phyloP scores from a whole-genome alignment of 2,888 invertebrate species.

The Panopea generosa region DNA sequence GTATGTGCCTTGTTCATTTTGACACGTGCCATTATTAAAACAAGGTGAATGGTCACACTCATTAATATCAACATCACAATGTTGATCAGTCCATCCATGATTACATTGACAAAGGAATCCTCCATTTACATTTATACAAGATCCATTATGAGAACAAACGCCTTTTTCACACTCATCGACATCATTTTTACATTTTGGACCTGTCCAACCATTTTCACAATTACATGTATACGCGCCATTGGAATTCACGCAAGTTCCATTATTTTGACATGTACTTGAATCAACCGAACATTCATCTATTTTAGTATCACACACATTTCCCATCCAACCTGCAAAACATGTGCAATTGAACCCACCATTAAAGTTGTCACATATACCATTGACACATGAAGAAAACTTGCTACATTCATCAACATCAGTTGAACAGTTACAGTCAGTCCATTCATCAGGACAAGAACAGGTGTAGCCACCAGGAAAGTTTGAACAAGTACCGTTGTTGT shows the following conservation, averaged over 20 bases:
- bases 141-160: slow-evolving; percentile 6
- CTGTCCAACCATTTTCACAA: slow-evolving; percentile 4
- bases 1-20: slow-evolving; percentile 15
- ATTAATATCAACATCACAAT: slow-evolving; percentile 14
- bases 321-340: slow-evolving; percentile 29
- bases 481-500: slow-evolving; percentile 6
- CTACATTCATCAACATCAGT: slow-evolving; percentile 24
- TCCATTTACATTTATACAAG: slow-evolving; percentile 18
- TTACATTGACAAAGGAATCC: slow-evolving; percentile 7
- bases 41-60: slow-evolving; percentile 1
- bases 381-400: neutral
- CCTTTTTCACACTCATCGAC: slow-evolving; percentile 4
- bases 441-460: slow-evolving; percentile 12
- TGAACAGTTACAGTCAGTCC: slow-evolving; percentile 18
- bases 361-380: slow-evolving; percentile 1
- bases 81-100: slow-evolving; percentile 3
- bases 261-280: slow-evolving; percentile 21
- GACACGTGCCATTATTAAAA: slow-evolving; percentile 16
- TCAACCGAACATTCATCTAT: slow-evolving; percentile 36
- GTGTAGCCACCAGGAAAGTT: slow-evolving; percentile 17
- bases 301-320: slow-evolving; percentile 25
- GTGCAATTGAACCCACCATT: slow-evolving; percentile 20
- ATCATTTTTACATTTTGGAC: slow-evolving; percentile 17
- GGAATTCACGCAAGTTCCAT: slow-evolving; percentile 14
- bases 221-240: neutral